These are phyloP conservation scores for Stramonita haemastoma DNA, from an alignment of 2,888 invertebrate species.

Conservation along the genomic window DNA sequence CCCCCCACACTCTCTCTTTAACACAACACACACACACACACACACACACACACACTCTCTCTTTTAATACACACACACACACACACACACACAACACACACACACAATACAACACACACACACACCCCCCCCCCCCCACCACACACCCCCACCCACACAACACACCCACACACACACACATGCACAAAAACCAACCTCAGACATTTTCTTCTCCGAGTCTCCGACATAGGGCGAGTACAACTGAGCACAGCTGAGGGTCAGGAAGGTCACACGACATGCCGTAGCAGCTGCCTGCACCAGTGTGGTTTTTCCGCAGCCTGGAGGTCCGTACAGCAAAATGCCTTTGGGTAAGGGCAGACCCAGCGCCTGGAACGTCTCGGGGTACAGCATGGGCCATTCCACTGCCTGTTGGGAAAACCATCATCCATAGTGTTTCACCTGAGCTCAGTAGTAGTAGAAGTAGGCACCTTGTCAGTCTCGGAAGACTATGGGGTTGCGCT, in stretches of 20 bases:
- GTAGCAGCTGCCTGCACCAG: conserved; percentile 82
- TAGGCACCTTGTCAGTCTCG: too few relatives aligned
- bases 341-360: conserved; percentile 75
- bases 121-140: too few relatives aligned
- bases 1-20: too few relatives aligned
- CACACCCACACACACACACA: background rate
- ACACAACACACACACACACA: background rate
- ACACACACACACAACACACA: background rate
- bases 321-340: conserved; percentile 83
- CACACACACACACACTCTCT: background rate
- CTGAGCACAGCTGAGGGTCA: conserved; percentile 82
- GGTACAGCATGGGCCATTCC: conserved; percentile 71
- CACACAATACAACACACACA: background rate
- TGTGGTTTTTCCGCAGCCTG: conserved; percentile 84
- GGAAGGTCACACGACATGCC: conserved; percentile 79
- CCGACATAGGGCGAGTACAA: conserved; percentile 84
- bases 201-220: conserved; percentile 82
- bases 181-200: conserved; percentile 74
- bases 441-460: too few relatives aligned
- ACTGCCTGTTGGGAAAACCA: conserved; percentile 60
- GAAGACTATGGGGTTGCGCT: too few relatives aligned
- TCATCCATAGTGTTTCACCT: too few relatives aligned
- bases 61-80: background rate
- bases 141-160: background rate
- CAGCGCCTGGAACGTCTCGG: conserved; percentile 65